These are phyloP conservation scores for Odobenus rosmarus DNA, from an alignment of 2,113 vertebrate genomes.

Conservation along the genomic window DNA sequence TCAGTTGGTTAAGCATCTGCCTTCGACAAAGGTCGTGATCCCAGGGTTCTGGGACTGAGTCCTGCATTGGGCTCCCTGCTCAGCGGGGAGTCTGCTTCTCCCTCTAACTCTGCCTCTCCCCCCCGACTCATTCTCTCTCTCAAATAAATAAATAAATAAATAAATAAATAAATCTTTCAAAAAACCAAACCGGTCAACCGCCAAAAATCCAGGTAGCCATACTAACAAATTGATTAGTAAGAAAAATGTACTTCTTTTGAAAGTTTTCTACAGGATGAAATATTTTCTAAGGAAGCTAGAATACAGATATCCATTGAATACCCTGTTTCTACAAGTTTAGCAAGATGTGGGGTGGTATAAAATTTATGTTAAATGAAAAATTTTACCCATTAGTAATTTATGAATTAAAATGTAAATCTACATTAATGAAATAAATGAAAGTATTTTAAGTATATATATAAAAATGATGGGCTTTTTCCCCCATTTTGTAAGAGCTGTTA, in stretches of 20 bases:
- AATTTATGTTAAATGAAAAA: background rate
- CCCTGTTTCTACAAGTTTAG: background rate
- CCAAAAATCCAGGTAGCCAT: background rate
- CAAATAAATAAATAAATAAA: background rate
- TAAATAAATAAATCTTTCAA: too few species aligned
- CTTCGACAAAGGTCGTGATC: background rate
- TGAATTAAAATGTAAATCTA: background rate
- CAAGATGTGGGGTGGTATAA: background rate
- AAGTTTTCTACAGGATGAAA: background rate
- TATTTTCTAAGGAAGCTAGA: background rate
- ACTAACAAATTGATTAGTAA: background rate
- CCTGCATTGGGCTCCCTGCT: background rate
- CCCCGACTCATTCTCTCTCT: background rate
- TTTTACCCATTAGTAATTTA: background rate
- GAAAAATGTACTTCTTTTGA: background rate
- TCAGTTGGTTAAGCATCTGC: background rate
- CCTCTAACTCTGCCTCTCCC: background rate
- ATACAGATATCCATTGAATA: background rate
- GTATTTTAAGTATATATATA: background rate
- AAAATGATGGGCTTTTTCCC: background rate
- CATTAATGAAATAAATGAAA: background rate
- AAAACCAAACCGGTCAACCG: background rate
- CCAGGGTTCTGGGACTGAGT: background rate
- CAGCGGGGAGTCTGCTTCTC: background rate
- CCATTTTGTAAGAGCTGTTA: background rate